These are phyloP conservation scores for Meteorus colon DNA, from an alignment of 2,888 invertebrate genomes.

Conservation along the genomic window DNA sequence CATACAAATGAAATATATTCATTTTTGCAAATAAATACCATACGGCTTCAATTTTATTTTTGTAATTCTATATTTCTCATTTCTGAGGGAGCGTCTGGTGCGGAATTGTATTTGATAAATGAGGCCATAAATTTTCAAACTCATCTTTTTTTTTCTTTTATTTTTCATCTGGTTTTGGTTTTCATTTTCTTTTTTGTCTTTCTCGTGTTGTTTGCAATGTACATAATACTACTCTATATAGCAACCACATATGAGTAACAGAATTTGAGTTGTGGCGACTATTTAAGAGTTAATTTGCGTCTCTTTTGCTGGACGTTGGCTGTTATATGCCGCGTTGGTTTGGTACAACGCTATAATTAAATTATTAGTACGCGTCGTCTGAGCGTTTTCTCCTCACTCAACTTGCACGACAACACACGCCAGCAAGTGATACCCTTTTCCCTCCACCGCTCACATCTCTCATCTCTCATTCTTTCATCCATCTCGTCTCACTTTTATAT, in stretches of 20 bases:
- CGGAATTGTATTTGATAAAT: conserved; percentile 3
- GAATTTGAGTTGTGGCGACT: conserved; percentile 33
- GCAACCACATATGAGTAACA: conserved; percentile 21
- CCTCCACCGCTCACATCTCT: conserved; percentile 41
- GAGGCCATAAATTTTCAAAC: conserved; percentile 1
- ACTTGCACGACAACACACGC: conserved; percentile 27
- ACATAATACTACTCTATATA: neutral
- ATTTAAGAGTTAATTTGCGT: conserved; percentile 62
- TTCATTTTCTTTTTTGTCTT: neutral
- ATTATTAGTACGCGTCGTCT: conserved; percentile 72
- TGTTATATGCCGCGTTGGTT: conserved; percentile 45
- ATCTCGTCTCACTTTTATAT: conserved; percentile 16
- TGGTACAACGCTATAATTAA: conserved; percentile 71
- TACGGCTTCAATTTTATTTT: neutral
- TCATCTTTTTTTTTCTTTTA: neutral
- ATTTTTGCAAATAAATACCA: neutral
- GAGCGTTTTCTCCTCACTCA: conserved; percentile 55
- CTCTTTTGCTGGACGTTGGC: conserved; percentile 31
- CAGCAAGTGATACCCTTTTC: conserved; percentile 44
- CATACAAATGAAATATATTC: neutral
- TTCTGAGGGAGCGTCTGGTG: neutral
- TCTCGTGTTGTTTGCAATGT: neutral
- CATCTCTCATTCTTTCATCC: conserved; percentile 37
- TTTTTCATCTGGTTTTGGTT: neutral
- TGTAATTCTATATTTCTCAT: conserved; percentile 1